Percentiles rank a stretch among this genome's conserved stretches.
Conservation (phyloP, 1,140 invertebrate species). For the Papilio dardanus region DNA sequence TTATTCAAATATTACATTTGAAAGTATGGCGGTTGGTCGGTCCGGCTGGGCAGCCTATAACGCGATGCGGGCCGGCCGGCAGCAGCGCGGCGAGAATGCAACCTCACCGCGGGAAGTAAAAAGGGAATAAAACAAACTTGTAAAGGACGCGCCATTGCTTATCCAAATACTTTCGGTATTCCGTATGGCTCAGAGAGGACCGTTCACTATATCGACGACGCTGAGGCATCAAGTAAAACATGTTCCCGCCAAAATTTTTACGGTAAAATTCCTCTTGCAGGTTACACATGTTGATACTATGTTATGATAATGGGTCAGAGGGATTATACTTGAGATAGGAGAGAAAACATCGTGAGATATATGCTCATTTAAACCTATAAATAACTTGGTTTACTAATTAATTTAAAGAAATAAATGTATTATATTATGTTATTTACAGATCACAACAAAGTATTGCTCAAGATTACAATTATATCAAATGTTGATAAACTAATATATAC, state of each 20-base stretch:
- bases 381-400: no score
- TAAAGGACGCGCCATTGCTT: constrained; percentile 62
- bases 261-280: neutral
- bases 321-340: no score
- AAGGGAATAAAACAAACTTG: constrained; percentile 71
- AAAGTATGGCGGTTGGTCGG: constrained; percentile 43
- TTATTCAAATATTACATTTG: constrained; percentile 33
- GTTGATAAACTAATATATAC: no score
- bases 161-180: constrained; percentile 59
- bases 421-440: no score
- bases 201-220: neutral
- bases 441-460: no score
- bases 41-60: constrained; percentile 44
- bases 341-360: no score
- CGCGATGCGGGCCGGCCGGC: constrained; percentile 42
- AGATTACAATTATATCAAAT: no score
- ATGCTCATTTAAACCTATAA: no score
- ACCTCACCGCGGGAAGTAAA: constrained; percentile 68
- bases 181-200: neutral
- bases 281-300: neutral
- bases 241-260: constrained; percentile 26
- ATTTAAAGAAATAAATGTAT: no score
- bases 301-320: no score
- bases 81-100: constrained; percentile 68
- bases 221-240: neutral